Base-by-base conservation (phyloP, 2,888 invertebrate genomes). In the Parnassius smintheus region DNA sequence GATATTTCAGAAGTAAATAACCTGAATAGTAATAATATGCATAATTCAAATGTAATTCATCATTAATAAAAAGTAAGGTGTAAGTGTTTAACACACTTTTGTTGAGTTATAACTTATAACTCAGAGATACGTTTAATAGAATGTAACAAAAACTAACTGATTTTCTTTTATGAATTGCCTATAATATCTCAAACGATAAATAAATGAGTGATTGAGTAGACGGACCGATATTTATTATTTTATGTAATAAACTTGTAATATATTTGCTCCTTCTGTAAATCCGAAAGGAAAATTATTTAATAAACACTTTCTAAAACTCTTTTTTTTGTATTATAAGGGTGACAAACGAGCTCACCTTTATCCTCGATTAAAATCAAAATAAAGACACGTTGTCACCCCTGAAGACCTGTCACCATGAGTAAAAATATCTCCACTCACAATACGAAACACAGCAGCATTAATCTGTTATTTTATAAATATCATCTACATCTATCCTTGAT, bases 111-210 rank as follows among this genome's bases (percentile, higher is more conserved):
- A n/a, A 49, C 8, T 53, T 13, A 41, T 41, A 53, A 8, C n/a
- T 22, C 1, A 1, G n/a, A 42, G 11, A 42, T 22, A 2, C 18
- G 10, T 12, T 22, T 42, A 12, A 10, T 13, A 42, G 9, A 45
- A 44, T n/a, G 49, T 13, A 13, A 13, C 49, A 49, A 56, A 45
- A 62, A 48, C 50, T 55, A n/a, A 41, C 44, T 11, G 52, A 56
- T 13, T 45, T 9, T 48, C 46, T 22, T 61, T 60, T 42, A 12
- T 22, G 44, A 56, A 22, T 25, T 62, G 12, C 18, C 13, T 13
- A 46, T 18, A 48, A 48, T 42, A 59, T 55, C 46, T 56, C 52
- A 60, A 64, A 56, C 53, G 48, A 60, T 62, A 62, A 58, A 55
- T 60, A 62, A 66, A 62, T 57, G 50, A 18, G 10, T 44, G 13